Conservation (phyloP, 2,888 invertebrate species). For the Melanargia galathea region DNA sequence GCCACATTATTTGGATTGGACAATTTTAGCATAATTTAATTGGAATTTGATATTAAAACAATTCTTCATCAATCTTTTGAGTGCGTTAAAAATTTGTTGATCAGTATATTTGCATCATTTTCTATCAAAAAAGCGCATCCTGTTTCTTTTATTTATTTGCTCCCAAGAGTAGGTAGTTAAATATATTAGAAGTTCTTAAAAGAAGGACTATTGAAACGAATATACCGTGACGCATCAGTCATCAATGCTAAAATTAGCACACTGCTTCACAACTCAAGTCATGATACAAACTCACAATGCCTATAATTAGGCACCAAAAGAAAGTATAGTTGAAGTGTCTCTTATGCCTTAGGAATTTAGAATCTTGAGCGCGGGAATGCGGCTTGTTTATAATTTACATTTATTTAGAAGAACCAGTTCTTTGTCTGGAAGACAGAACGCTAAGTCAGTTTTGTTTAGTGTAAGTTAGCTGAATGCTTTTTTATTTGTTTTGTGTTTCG, state of each 20-base stretch:
- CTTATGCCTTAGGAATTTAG: background rate
- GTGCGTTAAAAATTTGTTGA: too few relatives aligned
- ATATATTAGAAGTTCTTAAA: background rate
- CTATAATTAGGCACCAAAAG: background rate
- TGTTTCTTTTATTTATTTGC: too few relatives aligned
- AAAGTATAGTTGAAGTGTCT: background rate
- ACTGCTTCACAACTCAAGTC: slow-evolving; percentile 4
- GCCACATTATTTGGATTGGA: too few relatives aligned
- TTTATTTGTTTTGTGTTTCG: too few relatives aligned
- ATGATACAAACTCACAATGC: background rate
- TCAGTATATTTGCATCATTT: too few relatives aligned
- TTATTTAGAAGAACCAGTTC: slow-evolving; percentile 13
- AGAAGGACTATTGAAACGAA: background rate
- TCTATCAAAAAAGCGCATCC: too few relatives aligned
- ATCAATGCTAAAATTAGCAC: slow-evolving; percentile 10
- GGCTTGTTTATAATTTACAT: slow-evolving; percentile 8
- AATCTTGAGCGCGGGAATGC: background rate
- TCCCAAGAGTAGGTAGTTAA: too few relatives aligned
- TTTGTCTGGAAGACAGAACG: slow-evolving; percentile 7
- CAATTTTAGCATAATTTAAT: too few relatives aligned
- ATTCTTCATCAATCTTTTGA: too few relatives aligned
- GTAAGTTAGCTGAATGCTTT: background rate
- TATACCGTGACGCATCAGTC: background rate
- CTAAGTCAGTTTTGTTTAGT: slow-evolving; percentile 15
- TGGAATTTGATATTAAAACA: too few relatives aligned